Conservation (phyloP, 2,797 vertebrate genomes). For the Dendrocincla fuliginosa region DNA sequence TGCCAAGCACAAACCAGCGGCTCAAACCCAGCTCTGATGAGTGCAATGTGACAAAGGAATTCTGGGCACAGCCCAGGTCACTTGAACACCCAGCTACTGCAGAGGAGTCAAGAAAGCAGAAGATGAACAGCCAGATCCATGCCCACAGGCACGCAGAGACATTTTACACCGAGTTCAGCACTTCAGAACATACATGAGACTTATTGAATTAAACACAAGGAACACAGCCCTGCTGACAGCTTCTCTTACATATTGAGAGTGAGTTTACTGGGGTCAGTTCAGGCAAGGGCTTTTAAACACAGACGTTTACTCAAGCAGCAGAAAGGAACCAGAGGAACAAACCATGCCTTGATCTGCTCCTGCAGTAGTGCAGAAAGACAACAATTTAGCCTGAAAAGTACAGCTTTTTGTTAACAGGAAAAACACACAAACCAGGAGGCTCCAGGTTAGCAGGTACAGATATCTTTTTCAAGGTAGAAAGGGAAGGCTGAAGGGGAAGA, state of each 20-base stretch:
- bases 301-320: background rate
- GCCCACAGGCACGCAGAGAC: background rate
- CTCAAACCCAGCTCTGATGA: background rate
- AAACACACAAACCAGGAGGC: background rate
- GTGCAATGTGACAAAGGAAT: background rate
- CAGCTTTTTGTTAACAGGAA: background rate
- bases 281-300: slow-evolving; percentile 22
- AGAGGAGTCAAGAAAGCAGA: background rate
- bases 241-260: background rate
- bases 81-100: background rate
- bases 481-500: background rate
- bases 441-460: background rate
- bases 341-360: background rate
- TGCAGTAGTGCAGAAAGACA: background rate
- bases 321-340: slow-evolving; percentile 17
- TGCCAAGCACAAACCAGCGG: background rate
- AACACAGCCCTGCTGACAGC: background rate
- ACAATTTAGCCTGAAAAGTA: background rate
- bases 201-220: background rate
- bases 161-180: fast-evolving
- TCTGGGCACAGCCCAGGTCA: fast-evolving
- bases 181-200: background rate
- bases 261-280: background rate
- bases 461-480: background rate
- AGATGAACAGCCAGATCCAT: background rate